A percentile compares a stretch with the other conserved stretches of the same genome.
Evolutionary conservation across 2,797 vertebrate species (phyloP).

Genomic region (Cichlasoma orientale): DNA sequence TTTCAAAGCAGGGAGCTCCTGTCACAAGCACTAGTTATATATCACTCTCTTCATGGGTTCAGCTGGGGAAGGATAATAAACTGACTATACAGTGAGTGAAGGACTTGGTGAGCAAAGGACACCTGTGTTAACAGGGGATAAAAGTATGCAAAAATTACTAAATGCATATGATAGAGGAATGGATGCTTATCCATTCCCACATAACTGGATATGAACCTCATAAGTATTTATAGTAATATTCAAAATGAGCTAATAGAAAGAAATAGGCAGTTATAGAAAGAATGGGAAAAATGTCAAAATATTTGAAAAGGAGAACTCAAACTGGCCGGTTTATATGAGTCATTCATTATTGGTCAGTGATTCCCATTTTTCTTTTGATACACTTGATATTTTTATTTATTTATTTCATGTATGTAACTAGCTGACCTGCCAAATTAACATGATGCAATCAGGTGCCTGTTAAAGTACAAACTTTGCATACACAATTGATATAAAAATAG

Average conservation of each 20-base stretch:
- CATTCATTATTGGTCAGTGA: slow-evolving; percentile 1
- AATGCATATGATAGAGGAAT: background rate
- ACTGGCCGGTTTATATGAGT: slow-evolving; percentile 1
- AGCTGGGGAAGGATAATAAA: slow-evolving; percentile 37
- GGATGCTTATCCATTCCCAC: background rate
- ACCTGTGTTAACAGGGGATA: slow-evolving; percentile 18
- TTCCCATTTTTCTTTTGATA: slow-evolving; percentile 3
- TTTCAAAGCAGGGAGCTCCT: slow-evolving; percentile 57
- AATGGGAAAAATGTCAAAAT: slow-evolving; percentile 10
- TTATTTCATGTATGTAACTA: background rate
- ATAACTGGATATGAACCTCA: background rate
- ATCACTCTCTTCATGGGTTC: slow-evolving; percentile 58
- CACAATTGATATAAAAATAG: background rate
- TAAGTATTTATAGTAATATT: background rate
- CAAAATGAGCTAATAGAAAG: background rate
- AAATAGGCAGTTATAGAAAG: background rate
- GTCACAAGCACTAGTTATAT: slow-evolving; percentile 59
- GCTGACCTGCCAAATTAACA: background rate
- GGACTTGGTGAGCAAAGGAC: slow-evolving; percentile 29
- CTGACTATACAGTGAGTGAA: slow-evolving; percentile 23
- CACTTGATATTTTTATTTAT: slow-evolving; percentile 9
- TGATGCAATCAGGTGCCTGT: slow-evolving; percentile 11
- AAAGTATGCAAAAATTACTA: background rate
- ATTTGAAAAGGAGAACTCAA: background rate
- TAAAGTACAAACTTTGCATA: slow-evolving; percentile 13